Base-by-base conservation (phyloP, 2,113 vertebrate species). In the Acrocephalus arundinaceus region DNA sequence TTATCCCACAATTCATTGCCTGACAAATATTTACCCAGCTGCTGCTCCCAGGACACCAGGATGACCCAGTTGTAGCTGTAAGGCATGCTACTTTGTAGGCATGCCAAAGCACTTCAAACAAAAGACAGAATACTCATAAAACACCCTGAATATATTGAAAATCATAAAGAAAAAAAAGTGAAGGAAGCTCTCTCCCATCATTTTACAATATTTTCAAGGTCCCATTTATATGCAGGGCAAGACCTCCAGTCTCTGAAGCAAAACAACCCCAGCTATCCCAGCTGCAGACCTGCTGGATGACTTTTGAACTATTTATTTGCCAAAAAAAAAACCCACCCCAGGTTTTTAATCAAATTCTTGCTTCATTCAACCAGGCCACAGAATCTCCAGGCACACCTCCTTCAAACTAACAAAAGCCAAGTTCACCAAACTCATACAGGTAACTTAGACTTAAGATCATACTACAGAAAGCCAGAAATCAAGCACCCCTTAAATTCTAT, bases 221-320 rank as follows among this genome's bases (percentile, higher is more conserved):
- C 25, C 10, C 25, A 17, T 24, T 68, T 52, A 85, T 2, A 37
- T 7, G 10, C 18, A 66, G 27, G 6, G 8, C 30, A 77, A 81
- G 63, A 28, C 3, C 2, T 9, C 22, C 39, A 37, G 24, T 17
- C 73, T 41, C 54, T 65, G 49, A 70, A 80, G 20, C 1, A 67
- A 59, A 75, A 71, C 19, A 33, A 7, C 6, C 15, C 13, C 4
- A 4, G 4, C 21, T 45, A 70, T 46, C 31, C 15, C 18, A 24
- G 13, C 3, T 61, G 18, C 33, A 57, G 15, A 74, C 10, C 51
- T 52, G 35, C 28, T 43, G 33, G 5, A 7, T 72, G 24, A 63
- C 13, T 81, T 77, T 0, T 24, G 30, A 63, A 49, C 33, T 33
- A 48, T 0, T 0, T 7, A 76, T 52, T 7, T 83, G 33, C 22